Percentiles rank a stretch among this genome's conserved stretches.
phyloP scores from a whole-genome alignment of 2,113 vertebrate species.

The Motacilla tschutschensis region DNA sequence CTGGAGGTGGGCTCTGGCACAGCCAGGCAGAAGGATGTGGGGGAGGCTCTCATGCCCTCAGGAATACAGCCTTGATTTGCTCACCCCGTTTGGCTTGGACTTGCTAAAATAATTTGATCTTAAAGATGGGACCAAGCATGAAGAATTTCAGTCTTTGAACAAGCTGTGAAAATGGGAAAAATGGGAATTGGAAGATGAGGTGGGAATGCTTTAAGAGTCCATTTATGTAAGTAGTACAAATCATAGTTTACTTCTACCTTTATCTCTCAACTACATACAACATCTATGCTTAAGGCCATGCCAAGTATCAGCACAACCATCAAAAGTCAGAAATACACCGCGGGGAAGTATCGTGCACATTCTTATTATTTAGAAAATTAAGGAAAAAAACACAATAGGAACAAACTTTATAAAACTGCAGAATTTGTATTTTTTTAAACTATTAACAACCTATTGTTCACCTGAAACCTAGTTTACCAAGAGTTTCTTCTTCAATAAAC shows the following conservation, averaged over 20 bases:
- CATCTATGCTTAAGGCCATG: accelerated
- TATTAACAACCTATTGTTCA: not conserved
- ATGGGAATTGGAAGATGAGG: not conserved
- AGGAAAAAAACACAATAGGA: not conserved
- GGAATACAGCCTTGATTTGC: not conserved
- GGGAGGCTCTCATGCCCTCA: accelerated
- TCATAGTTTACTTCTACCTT: accelerated
- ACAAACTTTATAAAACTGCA: not conserved
- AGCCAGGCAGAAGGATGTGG: not conserved
- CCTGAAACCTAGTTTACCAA: not conserved
- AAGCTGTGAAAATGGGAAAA: not conserved
- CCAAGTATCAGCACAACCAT: not conserved
- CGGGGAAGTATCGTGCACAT: not conserved
- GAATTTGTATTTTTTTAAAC: not conserved
- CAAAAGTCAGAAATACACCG: not conserved
- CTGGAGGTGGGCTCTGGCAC: not conserved
- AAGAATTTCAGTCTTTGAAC: not conserved
- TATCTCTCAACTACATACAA: not conserved
- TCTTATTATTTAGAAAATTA: not conserved
- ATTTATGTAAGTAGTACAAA: not conserved
- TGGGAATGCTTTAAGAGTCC: not conserved
- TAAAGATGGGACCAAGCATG: not conserved
- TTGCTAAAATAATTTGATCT: not conserved
- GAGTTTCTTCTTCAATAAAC: constrained; percentile 3
- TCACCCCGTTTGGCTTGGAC: not conserved